Conservation (phyloP, 2,797 vertebrate genomes). For the Cossypha niveicapilla region DNA sequence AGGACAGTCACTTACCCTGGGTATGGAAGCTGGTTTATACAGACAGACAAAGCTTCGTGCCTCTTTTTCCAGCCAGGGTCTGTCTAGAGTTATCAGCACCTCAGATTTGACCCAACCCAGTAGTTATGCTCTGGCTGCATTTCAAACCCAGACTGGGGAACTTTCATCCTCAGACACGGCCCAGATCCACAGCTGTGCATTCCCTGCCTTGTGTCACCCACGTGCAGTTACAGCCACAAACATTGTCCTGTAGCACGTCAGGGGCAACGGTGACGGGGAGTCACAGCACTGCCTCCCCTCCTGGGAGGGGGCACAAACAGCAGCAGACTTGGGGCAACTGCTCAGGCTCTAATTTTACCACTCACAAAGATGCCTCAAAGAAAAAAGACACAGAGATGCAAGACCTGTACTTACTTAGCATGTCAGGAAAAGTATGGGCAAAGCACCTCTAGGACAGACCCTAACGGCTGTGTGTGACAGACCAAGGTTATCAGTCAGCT, state of each 20-base stretch:
- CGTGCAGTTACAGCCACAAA: fast-evolving
- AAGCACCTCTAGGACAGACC: not conserved
- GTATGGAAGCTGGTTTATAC: not conserved
- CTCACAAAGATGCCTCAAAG: not conserved
- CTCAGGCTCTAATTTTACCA: not conserved
- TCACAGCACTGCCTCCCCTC: not conserved
- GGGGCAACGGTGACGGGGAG: fast-evolving
- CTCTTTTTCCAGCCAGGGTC: not conserved
- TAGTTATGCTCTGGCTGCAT: not conserved
- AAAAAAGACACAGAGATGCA: not conserved
- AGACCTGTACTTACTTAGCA: not conserved
- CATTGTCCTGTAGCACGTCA: fast-evolving
- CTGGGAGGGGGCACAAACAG: not conserved
- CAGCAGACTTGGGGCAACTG: fast-evolving
- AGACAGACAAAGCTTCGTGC: not conserved
- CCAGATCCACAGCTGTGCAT: no score
- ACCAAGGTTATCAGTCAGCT: not conserved
- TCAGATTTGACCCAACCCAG: no score
- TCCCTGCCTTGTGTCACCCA: no score
- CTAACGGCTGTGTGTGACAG: not conserved
- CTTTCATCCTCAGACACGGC: not conserved
- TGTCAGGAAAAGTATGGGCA: not conserved
- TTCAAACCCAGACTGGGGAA: fast-evolving
- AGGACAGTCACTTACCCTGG: not conserved
- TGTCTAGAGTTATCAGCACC: not conserved